A percentile compares a stretch with the other conserved stretches of the same genome.
These are phyloP conservation scores for Ginglymostoma cirratum DNA, from an alignment of 2,113 vertebrate species.

Conservation along the genomic window DNA sequence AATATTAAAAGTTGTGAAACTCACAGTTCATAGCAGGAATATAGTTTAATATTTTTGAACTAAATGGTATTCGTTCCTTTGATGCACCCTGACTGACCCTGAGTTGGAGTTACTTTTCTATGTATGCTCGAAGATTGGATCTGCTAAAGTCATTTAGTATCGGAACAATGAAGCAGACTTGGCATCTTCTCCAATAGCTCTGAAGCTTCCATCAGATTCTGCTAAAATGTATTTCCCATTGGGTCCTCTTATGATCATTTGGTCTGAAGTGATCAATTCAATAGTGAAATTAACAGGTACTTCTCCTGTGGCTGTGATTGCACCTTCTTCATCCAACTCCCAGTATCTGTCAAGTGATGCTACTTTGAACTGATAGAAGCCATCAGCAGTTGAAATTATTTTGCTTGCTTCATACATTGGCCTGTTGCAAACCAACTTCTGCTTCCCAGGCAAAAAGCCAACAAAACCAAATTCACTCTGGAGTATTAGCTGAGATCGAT, in stretches of 20 bases:
- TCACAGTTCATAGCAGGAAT: conserved; percentile 21
- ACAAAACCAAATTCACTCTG: conserved; percentile 43
- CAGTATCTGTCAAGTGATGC: conserved; percentile 36
- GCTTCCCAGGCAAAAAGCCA: conserved; percentile 37
- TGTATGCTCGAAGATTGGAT: not conserved
- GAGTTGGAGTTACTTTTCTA: not conserved
- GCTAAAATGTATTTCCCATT: conserved; percentile 42
- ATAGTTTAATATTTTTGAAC: conserved; percentile 31
- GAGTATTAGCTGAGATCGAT: conserved; percentile 42
- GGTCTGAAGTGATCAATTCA: conserved; percentile 39
- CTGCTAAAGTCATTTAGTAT: conserved; percentile 38
- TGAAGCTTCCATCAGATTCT: conserved; percentile 40
- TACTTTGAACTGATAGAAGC: conserved; percentile 42
- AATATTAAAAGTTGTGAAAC: conserved; percentile 15
- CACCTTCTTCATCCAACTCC: conserved; percentile 40
- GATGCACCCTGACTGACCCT: not conserved
- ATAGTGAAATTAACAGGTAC: conserved; percentile 40
- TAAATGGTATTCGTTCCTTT: not conserved
- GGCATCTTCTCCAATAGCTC: conserved; percentile 31
- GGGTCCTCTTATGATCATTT: conserved; percentile 39
- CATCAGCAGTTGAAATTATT: conserved; percentile 38
- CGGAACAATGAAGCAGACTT: conserved; percentile 41
- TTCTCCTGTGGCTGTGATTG: conserved; percentile 32
- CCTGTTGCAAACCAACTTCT: conserved; percentile 40
- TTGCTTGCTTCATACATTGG: conserved; percentile 37